Percentiles rank a stretch among this genome's conserved stretches.
Conservation (phyloP, 2,888 invertebrate genomes). For the Plagiodera versicolora region DNA sequence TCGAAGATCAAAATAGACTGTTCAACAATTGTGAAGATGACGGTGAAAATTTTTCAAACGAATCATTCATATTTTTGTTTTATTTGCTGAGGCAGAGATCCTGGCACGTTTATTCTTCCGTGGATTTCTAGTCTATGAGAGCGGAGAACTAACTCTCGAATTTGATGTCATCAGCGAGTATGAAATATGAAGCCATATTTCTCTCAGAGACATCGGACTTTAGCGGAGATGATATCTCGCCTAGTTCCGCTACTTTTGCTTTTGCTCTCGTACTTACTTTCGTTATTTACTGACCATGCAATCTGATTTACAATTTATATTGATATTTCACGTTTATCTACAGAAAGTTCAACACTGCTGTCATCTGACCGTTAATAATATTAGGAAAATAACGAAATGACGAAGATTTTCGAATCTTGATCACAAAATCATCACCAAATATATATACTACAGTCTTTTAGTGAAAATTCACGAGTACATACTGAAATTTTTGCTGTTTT, state of each 20-base stretch:
- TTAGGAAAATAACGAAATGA: background rate
- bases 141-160: conserved; percentile 40
- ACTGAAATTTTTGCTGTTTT: too few relatives aligned
- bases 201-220: conserved; percentile 52
- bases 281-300: conserved; percentile 50
- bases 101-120: background rate
- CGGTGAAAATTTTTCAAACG: too few relatives aligned
- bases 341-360: conserved; percentile 29
- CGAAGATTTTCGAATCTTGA: background rate
- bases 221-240: conserved; percentile 52
- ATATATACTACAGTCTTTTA: too few relatives aligned
- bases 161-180: conserved; percentile 50
- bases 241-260: conserved; percentile 42
- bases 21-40: background rate
- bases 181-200: conserved; percentile 53
- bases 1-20: conserved; percentile 1
- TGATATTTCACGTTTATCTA: conserved; percentile 45
- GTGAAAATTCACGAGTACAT: too few relatives aligned
- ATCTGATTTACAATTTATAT: conserved; percentile 51
- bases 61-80: too few relatives aligned
- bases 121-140: conserved; percentile 8
- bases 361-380: conserved; percentile 20
- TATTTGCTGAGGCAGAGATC: background rate
- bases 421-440: too few relatives aligned
- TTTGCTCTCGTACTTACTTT: conserved; percentile 33